These are phyloP conservation scores for Rhinichthys osculus DNA, from an alignment of 2,797 vertebrate species.

Conservation along the genomic window DNA sequence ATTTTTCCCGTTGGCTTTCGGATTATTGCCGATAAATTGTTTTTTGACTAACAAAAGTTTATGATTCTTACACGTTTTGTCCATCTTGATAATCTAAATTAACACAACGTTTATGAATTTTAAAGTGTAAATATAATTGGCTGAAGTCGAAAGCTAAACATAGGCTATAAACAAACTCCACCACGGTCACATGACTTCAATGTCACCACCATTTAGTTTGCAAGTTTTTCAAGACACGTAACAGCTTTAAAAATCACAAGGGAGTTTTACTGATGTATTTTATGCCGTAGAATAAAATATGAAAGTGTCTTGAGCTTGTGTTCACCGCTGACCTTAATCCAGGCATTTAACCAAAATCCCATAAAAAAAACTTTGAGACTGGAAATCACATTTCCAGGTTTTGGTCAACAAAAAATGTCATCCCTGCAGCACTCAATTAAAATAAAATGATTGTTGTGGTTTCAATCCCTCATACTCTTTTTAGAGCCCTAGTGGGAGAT, in stretches of 20 bases:
- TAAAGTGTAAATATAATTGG: too few relatives aligned
- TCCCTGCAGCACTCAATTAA: background rate
- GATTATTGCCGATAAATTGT: too few relatives aligned
- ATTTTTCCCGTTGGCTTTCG: too few relatives aligned
- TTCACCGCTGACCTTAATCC: background rate
- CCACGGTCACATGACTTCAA: too few relatives aligned
- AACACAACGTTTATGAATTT: too few relatives aligned
- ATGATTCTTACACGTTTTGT: too few relatives aligned
- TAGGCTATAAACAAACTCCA: too few relatives aligned
- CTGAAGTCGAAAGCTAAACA: too few relatives aligned
- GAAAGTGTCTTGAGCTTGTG: background rate
- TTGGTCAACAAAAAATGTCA: background rate
- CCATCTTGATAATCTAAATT: too few relatives aligned
- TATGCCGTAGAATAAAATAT: background rate
- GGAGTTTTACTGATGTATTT: background rate
- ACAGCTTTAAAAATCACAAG: background rate
- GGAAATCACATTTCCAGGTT: background rate
- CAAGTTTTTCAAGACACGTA: background rate
- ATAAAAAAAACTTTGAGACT: background rate
- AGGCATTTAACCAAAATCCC: background rate
- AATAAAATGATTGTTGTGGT: background rate
- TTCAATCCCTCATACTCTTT: background rate
- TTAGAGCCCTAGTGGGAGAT: slow-evolving; percentile 64
- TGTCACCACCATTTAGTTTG: background rate
- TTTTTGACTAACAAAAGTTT: too few relatives aligned